Base-by-base conservation (phyloP, 2,113 vertebrate species). In the Rutilus rutilus region DNA sequence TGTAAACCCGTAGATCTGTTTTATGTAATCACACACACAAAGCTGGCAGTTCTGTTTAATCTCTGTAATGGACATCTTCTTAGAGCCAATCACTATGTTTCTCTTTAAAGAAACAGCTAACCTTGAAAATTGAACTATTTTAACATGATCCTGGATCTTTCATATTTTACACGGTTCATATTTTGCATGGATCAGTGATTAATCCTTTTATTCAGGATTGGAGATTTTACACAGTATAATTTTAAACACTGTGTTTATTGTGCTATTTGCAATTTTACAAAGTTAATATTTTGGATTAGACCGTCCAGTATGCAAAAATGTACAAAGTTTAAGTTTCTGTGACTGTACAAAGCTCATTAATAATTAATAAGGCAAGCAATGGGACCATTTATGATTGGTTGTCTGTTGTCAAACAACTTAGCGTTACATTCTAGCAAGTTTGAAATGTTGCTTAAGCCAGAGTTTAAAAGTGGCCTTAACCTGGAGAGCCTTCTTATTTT, bases 1-100 rank as follows among this genome's bases (percentile, higher is more conserved):
- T 69, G 25, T 50, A 69, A 69, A 62, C 5, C 80, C 62, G 0
- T 6, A 45, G 12, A 45, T 45, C 42, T 71, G 52, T 39, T 78
- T 42, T 54, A 23, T 47, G 8, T 74, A n/a, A 52, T 12, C 87
- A 5, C 87, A 89, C 83, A 74, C 67, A 52, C 0, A 64, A 19
- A 87, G 27, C 77, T 81, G 81, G 60, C 86, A 81, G 84, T 12
- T 64, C 33, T 85, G 81, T 88, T 88, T 90, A 42, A 88, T 85
- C 73, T 85, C 73, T 57, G 39, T 85, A 71, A 84, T 78, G 21
- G 86, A 50, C 64, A 60, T 81, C 30, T 83, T 65, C 84, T 80
- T 45, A 27, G 33, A 84, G 27, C 77, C 67, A 84, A 88, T 88
- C 87, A 85, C 83, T 85, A 67, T 19, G 62, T 78, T 83, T 47